Evolutionary conservation across 2,888 invertebrate species (phyloP).

Genomic region (Tenthredo amoena): DNA sequence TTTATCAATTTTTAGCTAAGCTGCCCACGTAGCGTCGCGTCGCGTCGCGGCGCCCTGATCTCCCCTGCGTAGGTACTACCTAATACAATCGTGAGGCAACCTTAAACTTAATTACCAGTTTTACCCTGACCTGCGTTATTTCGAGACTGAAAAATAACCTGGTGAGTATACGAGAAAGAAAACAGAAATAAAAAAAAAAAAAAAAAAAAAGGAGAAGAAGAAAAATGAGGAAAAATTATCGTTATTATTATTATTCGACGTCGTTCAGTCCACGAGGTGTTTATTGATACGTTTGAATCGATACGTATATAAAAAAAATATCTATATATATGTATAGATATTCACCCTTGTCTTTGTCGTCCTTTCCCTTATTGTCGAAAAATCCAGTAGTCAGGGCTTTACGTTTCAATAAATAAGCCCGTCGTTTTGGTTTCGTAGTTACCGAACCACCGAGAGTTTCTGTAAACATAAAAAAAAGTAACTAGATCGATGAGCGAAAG

Average conservation of each 20-base stretch:
- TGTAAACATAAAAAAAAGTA: slow-evolving; percentile 61
- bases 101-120: slow-evolving; percentile 12
- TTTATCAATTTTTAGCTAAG: no score
- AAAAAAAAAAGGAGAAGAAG: background rate
- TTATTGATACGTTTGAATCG: background rate
- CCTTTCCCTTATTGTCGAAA: slow-evolving; percentile 88
- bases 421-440: slow-evolving; percentile 87
- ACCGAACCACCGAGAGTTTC: slow-evolving; percentile 77
- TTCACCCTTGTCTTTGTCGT: slow-evolving; percentile 86
- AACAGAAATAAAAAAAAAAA: background rate
- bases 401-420: slow-evolving; percentile 90
- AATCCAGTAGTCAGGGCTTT: slow-evolving; percentile 94
- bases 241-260: background rate
- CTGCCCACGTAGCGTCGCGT: no score
- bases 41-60: no score
- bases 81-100: background rate
- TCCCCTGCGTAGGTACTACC: background rate
- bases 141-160: slow-evolving; percentile 57
- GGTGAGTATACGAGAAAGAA: background rate
- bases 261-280: no score
- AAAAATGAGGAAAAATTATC: background rate
- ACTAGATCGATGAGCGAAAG: background rate
- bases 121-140: slow-evolving; percentile 13
- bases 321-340: background rate
- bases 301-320: background rate